phyloP scores from a whole-genome alignment of 2,113 vertebrate genomes.

The Montifringilla adamsi region DNA sequence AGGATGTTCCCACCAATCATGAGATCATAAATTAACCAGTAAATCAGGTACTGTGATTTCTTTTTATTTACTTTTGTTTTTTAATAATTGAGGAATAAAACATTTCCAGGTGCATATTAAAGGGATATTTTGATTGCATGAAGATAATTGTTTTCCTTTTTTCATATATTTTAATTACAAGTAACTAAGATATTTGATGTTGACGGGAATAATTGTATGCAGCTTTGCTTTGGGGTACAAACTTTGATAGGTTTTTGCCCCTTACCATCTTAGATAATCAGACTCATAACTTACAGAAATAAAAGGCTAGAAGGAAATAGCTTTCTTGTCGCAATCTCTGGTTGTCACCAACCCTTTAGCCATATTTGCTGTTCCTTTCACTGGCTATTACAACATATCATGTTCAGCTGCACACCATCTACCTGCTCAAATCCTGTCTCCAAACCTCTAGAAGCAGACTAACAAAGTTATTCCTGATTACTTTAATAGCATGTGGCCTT shows the following conservation, averaged over 20 bases:
- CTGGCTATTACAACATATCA: neutral
- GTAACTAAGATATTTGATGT: neutral
- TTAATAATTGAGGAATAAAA: neutral
- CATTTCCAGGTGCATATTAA: neutral
- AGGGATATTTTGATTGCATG: neutral
- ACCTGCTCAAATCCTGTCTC: neutral
- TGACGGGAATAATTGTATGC: neutral
- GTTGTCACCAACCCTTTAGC: neutral
- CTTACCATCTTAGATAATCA: neutral
- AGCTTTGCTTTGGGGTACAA: neutral
- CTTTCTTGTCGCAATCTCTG: neutral
- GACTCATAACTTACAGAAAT: neutral
- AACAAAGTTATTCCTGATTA: neutral
- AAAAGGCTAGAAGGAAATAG: neutral
- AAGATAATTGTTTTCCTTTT: neutral
- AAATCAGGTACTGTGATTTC: neutral
- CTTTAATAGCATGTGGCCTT: neutral
- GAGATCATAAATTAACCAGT: neutral
- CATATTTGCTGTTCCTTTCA: neutral
- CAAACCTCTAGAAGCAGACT: neutral
- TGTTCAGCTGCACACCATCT: neutral
- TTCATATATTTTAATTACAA: neutral
- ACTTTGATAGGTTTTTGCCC: neutral
- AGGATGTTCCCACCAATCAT: neutral
- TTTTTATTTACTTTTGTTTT: neutral